phyloP scores from a whole-genome alignment of 1,140 invertebrate genomes.

The Philopotamus ludificatus region DNA sequence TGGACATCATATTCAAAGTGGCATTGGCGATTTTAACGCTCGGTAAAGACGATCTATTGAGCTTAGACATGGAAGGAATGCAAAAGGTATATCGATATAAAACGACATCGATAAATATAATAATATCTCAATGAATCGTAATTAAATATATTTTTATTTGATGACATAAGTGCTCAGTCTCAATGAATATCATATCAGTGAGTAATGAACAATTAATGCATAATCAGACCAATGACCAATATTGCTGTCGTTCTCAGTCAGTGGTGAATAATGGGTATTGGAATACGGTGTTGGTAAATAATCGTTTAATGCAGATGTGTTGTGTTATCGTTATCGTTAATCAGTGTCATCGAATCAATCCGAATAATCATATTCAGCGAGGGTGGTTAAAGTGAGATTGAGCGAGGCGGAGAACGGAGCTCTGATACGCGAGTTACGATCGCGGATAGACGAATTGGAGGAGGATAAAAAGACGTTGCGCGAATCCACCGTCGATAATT shows the following conservation, averaged over 20 bases:
- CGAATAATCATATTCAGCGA: no score
- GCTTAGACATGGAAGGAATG: slow-evolving; percentile 98
- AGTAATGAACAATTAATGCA: no score
- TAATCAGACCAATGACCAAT: no score
- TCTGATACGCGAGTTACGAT: slow-evolving; percentile 77
- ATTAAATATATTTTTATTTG: neutral
- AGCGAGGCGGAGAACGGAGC: slow-evolving; percentile 88
- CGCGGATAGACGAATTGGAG: slow-evolving; percentile 84
- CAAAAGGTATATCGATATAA: slow-evolving; percentile 74
- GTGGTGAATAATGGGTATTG: no score
- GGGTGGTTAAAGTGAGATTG: slow-evolving; percentile 85
- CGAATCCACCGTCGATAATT: slow-evolving; percentile 86
- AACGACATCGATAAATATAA: no score
- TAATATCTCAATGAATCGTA: neutral
- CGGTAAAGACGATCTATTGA: slow-evolving; percentile 88
- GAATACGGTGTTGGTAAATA: no score
- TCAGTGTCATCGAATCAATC: no score
- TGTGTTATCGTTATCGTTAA: no score
- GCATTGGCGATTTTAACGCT: slow-evolving; percentile 90
- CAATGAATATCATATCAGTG: no score
- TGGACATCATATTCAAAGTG: slow-evolving; percentile 97
- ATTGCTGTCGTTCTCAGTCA: no score
- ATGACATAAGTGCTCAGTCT: no score
- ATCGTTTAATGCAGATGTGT: no score
- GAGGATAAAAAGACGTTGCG: slow-evolving; percentile 88